Evolutionary conservation across 2,797 vertebrate genomes (phyloP).

Genomic region (Scolopax rusticola): DNA sequence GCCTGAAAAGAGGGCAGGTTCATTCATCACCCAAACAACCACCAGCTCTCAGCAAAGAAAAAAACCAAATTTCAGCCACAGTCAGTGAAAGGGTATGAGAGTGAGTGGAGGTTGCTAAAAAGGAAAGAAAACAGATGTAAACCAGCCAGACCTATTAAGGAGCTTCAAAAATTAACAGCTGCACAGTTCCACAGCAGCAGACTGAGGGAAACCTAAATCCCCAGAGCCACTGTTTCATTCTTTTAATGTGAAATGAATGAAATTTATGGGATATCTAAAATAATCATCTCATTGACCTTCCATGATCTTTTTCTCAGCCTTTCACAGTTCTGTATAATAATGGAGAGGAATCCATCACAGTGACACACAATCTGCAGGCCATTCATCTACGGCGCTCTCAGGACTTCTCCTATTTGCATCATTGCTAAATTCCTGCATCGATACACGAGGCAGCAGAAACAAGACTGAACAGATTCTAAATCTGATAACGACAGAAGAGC

Average conservation of each 20-base stretch:
- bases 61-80: background rate
- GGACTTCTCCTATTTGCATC: background rate
- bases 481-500: background rate
- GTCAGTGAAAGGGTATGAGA: background rate
- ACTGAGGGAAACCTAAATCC: background rate
- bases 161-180: slow-evolving; percentile 5
- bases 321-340: background rate
- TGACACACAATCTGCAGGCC: slow-evolving; percentile 16
- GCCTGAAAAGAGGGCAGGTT: slow-evolving; percentile 37
- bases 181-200: background rate
- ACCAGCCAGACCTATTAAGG: background rate
- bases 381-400: background rate
- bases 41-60: background rate
- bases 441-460: background rate
- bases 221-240: background rate
- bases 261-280: background rate
- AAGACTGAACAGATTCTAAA: background rate
- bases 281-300: slow-evolving; percentile 26
- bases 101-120: background rate
- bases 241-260: background rate
- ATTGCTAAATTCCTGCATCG: background rate
- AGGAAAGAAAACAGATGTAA: background rate
- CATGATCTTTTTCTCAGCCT: slow-evolving; percentile 6
- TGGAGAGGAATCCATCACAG: background rate
- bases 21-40: slow-evolving; percentile 25